Conservation (phyloP, 2,888 invertebrate species). For the Rutpela maculata region DNA sequence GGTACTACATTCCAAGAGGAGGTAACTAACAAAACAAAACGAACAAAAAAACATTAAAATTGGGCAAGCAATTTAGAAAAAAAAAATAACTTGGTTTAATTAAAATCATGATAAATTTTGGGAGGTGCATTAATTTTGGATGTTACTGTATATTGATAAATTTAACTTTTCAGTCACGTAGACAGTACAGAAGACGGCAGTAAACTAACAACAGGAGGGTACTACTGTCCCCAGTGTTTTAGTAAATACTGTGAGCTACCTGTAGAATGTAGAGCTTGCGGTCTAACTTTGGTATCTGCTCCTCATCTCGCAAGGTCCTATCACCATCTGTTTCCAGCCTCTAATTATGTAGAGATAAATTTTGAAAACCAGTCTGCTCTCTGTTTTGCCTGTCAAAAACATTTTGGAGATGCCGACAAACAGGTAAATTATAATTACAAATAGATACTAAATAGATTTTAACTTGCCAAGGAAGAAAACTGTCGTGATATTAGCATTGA, state of each 20-base stretch:
- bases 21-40: too few species aligned
- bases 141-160: too few species aligned
- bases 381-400: conserved; percentile 87
- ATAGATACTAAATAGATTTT: neutral
- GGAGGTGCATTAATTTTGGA: too few species aligned
- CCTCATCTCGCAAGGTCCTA: conserved; percentile 98
- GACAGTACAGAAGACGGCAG: conserved; percentile 83
- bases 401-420: conserved; percentile 83
- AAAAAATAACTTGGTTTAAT: too few species aligned
- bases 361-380: conserved; percentile 78
- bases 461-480: neutral
- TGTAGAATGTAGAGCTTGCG: conserved; percentile 96
- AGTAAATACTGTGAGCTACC: conserved; percentile 99
- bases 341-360: conserved; percentile 85
- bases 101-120: too few species aligned
- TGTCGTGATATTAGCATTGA: too few species aligned
- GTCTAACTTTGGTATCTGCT: conserved; percentile 96
- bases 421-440: conserved; percentile 75
- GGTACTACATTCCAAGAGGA: too few species aligned
- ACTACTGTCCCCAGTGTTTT: conserved; percentile 95
- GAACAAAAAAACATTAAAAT: too few species aligned
- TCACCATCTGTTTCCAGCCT: conserved; percentile 96
- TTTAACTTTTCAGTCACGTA: conserved; percentile 81
- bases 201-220: conserved; percentile 85
- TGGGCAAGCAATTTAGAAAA: too few species aligned